Evolutionary conservation across 2,888 invertebrate genomes (phyloP).

Genomic region (Odontocolon sp.): DNA sequence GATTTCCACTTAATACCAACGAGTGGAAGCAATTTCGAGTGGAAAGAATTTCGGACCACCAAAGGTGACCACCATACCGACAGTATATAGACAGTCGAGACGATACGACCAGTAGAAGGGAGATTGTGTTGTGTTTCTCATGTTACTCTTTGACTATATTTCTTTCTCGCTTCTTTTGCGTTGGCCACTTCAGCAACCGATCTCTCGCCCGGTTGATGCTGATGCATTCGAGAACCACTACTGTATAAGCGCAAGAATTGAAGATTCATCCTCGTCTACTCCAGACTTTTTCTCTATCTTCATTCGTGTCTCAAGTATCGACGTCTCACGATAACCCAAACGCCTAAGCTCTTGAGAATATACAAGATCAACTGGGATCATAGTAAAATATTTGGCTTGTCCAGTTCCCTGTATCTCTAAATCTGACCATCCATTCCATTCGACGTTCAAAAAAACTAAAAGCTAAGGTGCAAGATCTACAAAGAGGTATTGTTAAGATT

Average conservation of each 20-base stretch:
- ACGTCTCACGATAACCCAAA: conserved; percentile 65
- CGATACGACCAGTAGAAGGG: conserved; percentile 54
- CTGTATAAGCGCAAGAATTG: conserved; percentile 67
- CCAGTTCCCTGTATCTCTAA: too few relatives aligned
- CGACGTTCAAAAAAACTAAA: too few relatives aligned
- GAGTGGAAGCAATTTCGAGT: conserved; percentile 77
- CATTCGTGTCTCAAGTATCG: conserved; percentile 67
- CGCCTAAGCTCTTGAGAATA: conserved; percentile 22
- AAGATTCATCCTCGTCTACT: conserved; percentile 78
- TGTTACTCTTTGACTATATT: conserved; percentile 34
- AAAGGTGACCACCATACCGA: conserved; percentile 72
- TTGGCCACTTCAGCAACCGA: conserved; percentile 73
- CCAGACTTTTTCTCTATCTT: conserved; percentile 60
- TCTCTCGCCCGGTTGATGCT: conserved; percentile 52
- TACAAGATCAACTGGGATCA: conserved; percentile 7
- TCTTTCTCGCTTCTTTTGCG: conserved; percentile 47
- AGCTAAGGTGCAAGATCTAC: not conserved
- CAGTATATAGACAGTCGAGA: too few relatives aligned
- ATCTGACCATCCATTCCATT: too few relatives aligned
- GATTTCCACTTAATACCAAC: conserved; percentile 74
- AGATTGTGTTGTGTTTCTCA: conserved; percentile 51
- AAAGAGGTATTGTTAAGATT: not conserved
- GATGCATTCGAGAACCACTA: conserved; percentile 62
- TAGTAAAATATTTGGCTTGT: conserved; percentile 45
- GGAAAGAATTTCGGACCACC: conserved; percentile 79